Evolutionary conservation across 2,113 vertebrate genomes (phyloP).

Genomic region (Syngnathus scovelli): DNA sequence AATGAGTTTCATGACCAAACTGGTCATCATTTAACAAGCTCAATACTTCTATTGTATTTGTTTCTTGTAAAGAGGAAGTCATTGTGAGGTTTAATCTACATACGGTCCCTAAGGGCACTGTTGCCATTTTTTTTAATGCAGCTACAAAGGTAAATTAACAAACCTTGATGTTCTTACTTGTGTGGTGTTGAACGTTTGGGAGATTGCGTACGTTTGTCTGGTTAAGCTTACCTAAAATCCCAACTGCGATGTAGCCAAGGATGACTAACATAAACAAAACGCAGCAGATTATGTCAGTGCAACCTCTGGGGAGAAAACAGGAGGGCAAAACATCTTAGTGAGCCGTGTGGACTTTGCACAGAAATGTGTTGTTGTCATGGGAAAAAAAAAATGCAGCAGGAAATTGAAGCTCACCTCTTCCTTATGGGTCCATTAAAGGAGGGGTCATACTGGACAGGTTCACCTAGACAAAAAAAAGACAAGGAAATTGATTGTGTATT

Average conservation of each 20-base stretch:
- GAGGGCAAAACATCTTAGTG: neutral
- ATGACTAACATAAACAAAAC: slow-evolving; percentile 78
- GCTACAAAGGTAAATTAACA: neutral
- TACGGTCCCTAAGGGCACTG: neutral
- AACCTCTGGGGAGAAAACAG: slow-evolving; percentile 67
- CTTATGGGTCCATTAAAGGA: slow-evolving; percentile 78
- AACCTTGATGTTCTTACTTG: neutral
- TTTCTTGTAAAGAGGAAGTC: neutral
- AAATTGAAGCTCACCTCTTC: slow-evolving; percentile 68
- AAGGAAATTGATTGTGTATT: neutral
- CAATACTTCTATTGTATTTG: neutral
- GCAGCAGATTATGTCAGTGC: slow-evolving; percentile 85
- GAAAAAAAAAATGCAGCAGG: neutral
- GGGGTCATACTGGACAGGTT: slow-evolving; percentile 71
- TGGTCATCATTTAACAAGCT: neutral
- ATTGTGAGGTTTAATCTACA: neutral
- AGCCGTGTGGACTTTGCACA: slow-evolving; percentile 5
- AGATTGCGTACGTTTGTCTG: neutral
- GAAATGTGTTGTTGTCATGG: neutral
- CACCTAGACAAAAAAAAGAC: slow-evolving; percentile 62
- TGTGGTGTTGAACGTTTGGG: no score
- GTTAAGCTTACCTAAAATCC: slow-evolving; percentile 76
- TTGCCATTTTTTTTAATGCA: neutral
- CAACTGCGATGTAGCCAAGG: slow-evolving; percentile 76
- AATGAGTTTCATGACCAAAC: slow-evolving; percentile 32